Conservation (phyloP, 2,888 invertebrate species). For the Drosophila stalkeri region DNA sequence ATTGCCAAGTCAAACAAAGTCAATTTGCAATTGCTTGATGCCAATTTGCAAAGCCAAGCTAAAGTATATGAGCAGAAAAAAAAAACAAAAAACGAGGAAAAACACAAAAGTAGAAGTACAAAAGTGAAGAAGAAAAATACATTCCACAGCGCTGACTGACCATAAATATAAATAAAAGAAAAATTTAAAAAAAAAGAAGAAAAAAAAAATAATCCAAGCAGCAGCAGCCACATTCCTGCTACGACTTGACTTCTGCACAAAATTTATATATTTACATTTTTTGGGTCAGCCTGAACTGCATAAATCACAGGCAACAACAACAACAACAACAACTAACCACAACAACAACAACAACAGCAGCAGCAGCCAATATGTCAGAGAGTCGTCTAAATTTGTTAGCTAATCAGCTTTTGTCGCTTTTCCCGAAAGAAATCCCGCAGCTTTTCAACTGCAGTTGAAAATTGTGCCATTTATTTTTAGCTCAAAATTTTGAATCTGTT, state of each 20-base stretch:
- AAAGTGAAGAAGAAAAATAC: conserved; percentile 4
- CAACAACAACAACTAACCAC: conserved; percentile 15
- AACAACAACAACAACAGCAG: conserved; percentile 16
- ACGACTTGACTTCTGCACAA: conserved; percentile 35
- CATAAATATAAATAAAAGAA: conserved; percentile 51
- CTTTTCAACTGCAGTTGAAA: conserved; percentile 45
- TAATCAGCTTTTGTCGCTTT: conserved; percentile 65
- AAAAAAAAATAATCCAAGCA: conserved; percentile 8
- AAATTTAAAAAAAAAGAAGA: conserved; percentile 10
- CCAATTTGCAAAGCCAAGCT: conserved; percentile 75
- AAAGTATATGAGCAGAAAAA: neutral
- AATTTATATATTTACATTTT: conserved; percentile 58
- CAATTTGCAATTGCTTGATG: conserved; percentile 57
- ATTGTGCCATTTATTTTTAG: conserved; percentile 76
- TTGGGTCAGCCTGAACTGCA: conserved; percentile 73
- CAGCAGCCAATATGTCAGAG: conserved; percentile 73
- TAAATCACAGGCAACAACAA: conserved; percentile 60
- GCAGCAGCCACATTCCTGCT: conserved; percentile 45
- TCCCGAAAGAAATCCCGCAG: conserved; percentile 20
- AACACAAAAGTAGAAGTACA: conserved; percentile 3
- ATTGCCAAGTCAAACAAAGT: conserved; percentile 36
- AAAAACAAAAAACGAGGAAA: conserved; percentile 6
- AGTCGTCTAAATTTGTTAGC: conserved; percentile 76
- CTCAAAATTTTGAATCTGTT: conserved; percentile 1
- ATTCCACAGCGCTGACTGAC: conserved; percentile 37